Evolutionary conservation across 1,140 invertebrate species (phyloP), one percentile per base, ranked within the genome.

Genomic region (Drosophila mayri): DNA sequence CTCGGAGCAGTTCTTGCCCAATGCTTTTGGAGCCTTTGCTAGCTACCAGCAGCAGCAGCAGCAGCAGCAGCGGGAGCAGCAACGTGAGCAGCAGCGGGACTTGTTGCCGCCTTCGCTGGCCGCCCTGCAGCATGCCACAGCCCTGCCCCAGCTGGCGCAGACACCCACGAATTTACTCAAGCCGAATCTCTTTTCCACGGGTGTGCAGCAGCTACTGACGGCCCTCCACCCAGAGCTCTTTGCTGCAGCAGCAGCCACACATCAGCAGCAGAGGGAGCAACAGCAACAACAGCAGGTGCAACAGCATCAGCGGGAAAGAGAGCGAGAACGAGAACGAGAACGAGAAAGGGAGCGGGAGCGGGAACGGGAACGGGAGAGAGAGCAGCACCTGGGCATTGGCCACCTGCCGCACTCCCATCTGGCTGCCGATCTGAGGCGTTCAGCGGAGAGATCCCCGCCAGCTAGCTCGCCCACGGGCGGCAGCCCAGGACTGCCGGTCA

Each of bases 1-100:
- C 93, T 92, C 88, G 32, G 92, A 93, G 58, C 92, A 93, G 79
- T 91, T 93, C 76, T 57, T 92, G 49, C 88, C 90, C 37, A 93
- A 88, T 43, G 84, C 83, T 22, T 92, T 91, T 40, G 93, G 91
- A 47, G 92, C 84, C 54, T 92, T 86, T 54, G 79, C 81, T 11
- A 86, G 78, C 66, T 83, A 79, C 55, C 86, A 91, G 58, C 91
- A 91, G n/a, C 79, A 78, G 8, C 79, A n/a, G n/a, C 86, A 91
- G 58, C 91, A 91, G n/a, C 79, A 86, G 10, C 84, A 80, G 5
- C 60, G 88, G 62, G 76, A 80, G 16, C 79, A 79, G 11, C 76
- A 88, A 41, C 66, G 65, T 0, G 63, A 85, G 43, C 82, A 84
- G 43, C 78, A 81, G 32, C 59, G 76, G 4, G 76, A 84, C 18